phyloP scores from a whole-genome alignment of 2,888 invertebrate genomes.

The Drosophila austrosaltans region DNA sequence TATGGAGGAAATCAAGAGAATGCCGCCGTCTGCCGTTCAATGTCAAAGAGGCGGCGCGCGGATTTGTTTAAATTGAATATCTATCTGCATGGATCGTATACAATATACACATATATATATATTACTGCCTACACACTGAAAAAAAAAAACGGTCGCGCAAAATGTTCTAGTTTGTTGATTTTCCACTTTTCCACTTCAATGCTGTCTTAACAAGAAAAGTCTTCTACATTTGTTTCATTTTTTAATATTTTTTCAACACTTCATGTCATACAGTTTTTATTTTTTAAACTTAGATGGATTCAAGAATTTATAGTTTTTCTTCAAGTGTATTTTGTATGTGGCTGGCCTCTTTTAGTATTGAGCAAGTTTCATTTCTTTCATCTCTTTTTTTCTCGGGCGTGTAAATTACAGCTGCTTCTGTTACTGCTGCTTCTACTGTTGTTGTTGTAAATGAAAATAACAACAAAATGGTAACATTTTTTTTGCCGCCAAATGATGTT shows the following conservation, averaged over 20 bases:
- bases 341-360: constrained; percentile 42
- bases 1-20: constrained; percentile 65
- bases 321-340: constrained; percentile 7
- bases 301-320: constrained; percentile 3
- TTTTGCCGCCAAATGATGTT: constrained; percentile 16
- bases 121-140: constrained; percentile 3
- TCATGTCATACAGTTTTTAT: not conserved
- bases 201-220: too few species aligned
- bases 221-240: too few species aligned
- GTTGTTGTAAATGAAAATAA: constrained; percentile 7
- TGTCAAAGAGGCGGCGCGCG: constrained; percentile 59
- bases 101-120: not conserved
- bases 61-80: constrained; percentile 60
- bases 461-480: constrained; percentile 28
- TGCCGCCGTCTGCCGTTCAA: constrained; percentile 56
- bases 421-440: not conserved
- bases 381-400: constrained; percentile 45
- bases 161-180: not conserved
- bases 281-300: not conserved
- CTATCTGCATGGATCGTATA: constrained; percentile 20
- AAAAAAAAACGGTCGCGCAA: too few species aligned
- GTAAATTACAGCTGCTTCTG: constrained; percentile 45
- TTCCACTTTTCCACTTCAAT: too few species aligned
- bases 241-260: too few species aligned
- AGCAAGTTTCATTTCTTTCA: constrained; percentile 48